Evolutionary conservation across 2,113 vertebrate genomes (phyloP), one percentile per base, ranked within the genome.

Genomic region (Ophiodon elongatus): DNA sequence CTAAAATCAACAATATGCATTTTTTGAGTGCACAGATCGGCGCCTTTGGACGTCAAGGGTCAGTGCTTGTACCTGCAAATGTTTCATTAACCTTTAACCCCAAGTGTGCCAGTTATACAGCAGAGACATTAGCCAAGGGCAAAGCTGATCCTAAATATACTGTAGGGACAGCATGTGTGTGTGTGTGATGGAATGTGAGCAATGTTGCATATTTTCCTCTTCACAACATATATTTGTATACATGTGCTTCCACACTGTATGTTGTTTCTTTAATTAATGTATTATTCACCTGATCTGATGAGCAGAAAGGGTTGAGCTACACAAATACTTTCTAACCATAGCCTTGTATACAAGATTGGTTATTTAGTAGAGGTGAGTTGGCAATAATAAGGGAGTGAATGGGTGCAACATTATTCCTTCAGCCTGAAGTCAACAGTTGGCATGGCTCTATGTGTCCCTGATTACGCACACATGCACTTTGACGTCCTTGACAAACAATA

Each of bases 41-140:
- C 8, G 25, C 65, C 71, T 79, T 45, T 23, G 64, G 50, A 77
- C 60, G 68, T 66, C 15, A 60, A 27, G 85, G 87, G 86, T 89
- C 87, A 87, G 21, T 72, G 73, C 35, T 79, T 83, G 85, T 91
- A 88, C 41, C 72, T 73, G 75, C 70, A 83, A 59, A 75, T 86
- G 76, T 88, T 86, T 82, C 64, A 91, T 85, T 87, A 91, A 80
- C 74, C 86, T 88, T 72, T 85, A 33, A 85, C 73, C 74, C 75
- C 25, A 2, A 41, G 8, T 37, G 21, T 54, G 35, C 31, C 70
- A 60, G 29, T 76, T 56, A 69, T 50, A 69, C 50, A 64, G 27
- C 31, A 52, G 50, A 68, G 27, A 83, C 65, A 73, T 80, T 63
- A 84, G 54, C 67, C 67, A 91, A 90, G 80, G 85, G 52, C 79